Conservation (phyloP, 1,140 invertebrate genomes). For the Mycetomoellerius zeteki region DNA sequence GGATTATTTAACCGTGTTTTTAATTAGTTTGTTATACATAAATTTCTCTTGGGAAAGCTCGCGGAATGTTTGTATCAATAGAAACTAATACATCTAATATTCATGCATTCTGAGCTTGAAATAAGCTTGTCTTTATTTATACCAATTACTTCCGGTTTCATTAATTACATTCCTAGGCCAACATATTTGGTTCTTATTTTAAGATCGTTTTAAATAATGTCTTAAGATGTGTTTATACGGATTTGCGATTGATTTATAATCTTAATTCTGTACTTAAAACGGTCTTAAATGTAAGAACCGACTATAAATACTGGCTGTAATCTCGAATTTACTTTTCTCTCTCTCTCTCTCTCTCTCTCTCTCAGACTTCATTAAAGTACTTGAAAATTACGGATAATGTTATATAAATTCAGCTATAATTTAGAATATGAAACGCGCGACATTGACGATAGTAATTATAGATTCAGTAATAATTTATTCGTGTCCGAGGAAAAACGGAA, state of each 20-base stretch:
- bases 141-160: background rate
- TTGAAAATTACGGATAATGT: background rate
- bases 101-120: background rate
- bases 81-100: background rate
- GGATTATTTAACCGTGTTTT: background rate
- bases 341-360: background rate
- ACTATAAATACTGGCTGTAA: background rate
- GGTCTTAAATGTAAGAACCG: too few species aligned
- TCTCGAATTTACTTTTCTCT: background rate
- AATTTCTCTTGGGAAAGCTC: background rate
- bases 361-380: background rate
- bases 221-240: too few species aligned
- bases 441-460: background rate
- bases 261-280: too few species aligned
- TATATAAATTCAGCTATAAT: background rate
- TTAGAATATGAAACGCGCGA: background rate
- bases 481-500: background rate
- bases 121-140: background rate
- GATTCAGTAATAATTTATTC: too few species aligned
- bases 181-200: too few species aligned
- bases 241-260: too few species aligned
- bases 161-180: background rate
- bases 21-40: conserved; percentile 5
- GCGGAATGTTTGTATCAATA: background rate
- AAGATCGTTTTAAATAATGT: too few species aligned